Percentiles rank a stretch among this genome's conserved stretches.
Conservation (phyloP, 2,888 invertebrate species). For the Ditylenchus weischeri region DNA sequence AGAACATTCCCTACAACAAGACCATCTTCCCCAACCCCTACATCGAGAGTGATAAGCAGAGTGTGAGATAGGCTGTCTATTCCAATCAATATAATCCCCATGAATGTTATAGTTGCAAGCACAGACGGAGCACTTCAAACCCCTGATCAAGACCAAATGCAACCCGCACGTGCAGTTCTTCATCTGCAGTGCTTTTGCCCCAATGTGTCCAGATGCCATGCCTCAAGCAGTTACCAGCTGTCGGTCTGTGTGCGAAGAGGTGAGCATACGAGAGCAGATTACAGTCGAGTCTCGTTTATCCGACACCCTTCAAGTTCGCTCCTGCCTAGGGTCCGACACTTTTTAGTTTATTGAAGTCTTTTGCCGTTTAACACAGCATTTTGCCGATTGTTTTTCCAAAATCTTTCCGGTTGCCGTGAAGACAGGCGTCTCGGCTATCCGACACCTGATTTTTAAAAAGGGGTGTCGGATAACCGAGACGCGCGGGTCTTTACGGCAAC, state of each 20-base stretch:
- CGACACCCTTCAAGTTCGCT: too few species aligned
- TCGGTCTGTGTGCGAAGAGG: conserved; percentile 76
- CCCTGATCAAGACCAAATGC: conserved; percentile 56
- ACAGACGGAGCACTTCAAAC: conserved; percentile 56
- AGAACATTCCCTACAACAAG: conserved; percentile 46
- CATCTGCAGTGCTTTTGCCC: conserved; percentile 83
- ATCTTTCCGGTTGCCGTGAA: too few species aligned
- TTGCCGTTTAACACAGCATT: too few species aligned
- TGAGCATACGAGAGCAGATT: conserved; percentile 22
- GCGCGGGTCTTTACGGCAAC: too few species aligned
- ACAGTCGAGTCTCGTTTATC: too few species aligned
- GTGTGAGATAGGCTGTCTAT: conserved; percentile 15
- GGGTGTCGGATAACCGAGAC: too few species aligned
- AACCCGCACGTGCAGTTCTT: conserved; percentile 65
- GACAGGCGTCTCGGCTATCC: too few species aligned
- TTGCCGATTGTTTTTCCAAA: too few species aligned
- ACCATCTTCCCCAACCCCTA: conserved; percentile 41
- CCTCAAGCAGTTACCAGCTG: conserved; percentile 75
- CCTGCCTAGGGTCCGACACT: too few species aligned
- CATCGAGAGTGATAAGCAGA: conserved; percentile 45
- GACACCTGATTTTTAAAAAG: too few species aligned
- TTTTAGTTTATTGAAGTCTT: too few species aligned
- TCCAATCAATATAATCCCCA: not conserved
- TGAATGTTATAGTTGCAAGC: conserved; percentile 44
- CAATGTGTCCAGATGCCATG: conserved; percentile 79